A percentile compares a stretch with the other conserved stretches of the same genome.
These are phyloP conservation scores for Drosophila navojoa DNA, from an alignment of 1,140 invertebrate genomes.

Conservation along the genomic window DNA sequence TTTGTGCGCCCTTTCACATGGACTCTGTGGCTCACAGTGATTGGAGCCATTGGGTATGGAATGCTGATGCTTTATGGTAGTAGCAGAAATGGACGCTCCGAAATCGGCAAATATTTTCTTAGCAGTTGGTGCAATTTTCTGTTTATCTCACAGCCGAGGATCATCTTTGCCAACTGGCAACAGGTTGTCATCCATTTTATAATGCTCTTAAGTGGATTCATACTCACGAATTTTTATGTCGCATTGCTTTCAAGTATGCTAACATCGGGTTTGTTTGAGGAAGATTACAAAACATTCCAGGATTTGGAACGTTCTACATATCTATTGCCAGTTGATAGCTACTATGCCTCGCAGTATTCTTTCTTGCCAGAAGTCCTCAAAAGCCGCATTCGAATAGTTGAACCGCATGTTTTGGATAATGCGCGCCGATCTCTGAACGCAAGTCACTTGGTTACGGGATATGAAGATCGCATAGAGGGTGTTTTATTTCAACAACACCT, in stretches of 20 bases:
- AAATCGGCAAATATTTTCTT: constrained; percentile 48
- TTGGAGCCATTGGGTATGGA: constrained; percentile 21
- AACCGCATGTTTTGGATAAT: not conserved
- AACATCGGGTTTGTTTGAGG: constrained; percentile 56
- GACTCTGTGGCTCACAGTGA: constrained; percentile 45
- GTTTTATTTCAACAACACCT: constrained; percentile 56
- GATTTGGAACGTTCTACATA: constrained; percentile 47
- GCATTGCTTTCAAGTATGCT: constrained; percentile 62
- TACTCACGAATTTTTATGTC: constrained; percentile 63
- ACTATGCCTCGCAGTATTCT: not conserved
- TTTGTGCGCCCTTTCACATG: constrained; percentile 49
- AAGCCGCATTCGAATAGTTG: not conserved
- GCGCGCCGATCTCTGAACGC: constrained; percentile 41
- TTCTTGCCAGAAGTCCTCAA: constrained; percentile 1
- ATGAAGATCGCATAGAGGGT: constrained; percentile 46
- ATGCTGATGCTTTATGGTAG: constrained; percentile 42
- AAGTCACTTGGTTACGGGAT: constrained; percentile 33
- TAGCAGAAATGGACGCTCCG: not conserved
- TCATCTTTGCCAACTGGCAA: constrained; percentile 20
- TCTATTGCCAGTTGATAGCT: constrained; percentile 24
- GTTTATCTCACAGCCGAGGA: constrained; percentile 5
- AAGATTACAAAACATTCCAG: constrained; percentile 43
- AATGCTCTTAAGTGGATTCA: constrained; percentile 41
- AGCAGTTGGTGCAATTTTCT: constrained; percentile 48
- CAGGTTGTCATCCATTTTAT: constrained; percentile 22